Evolutionary conservation across 2,113 vertebrate genomes (phyloP).

Genomic region (Pseudolaguvia tuberculata): DNA sequence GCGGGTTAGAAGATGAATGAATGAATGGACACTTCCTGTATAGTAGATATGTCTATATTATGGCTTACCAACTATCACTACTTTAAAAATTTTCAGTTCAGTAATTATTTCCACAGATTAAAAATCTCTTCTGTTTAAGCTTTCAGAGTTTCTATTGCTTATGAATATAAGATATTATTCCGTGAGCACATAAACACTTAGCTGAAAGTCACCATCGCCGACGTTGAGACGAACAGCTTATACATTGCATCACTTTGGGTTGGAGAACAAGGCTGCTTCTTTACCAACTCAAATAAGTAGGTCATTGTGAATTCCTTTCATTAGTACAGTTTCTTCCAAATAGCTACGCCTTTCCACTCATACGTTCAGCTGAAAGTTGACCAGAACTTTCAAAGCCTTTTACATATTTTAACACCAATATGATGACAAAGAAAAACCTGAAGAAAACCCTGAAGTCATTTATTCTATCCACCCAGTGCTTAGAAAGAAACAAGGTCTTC

Average conservation of each 20-base stretch:
- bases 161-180: background rate
- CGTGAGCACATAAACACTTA: background rate
- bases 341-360: constrained; percentile 64
- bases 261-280: constrained; percentile 63
- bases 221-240: background rate
- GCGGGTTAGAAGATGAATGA: no score
- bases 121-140: background rate
- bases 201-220: background rate
- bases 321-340: constrained; percentile 67
- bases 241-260: constrained; percentile 53
- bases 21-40: no score
- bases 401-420: background rate
- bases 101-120: background rate
- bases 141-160: background rate
- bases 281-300: constrained; percentile 60
- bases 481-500: background rate
- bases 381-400: constrained; percentile 26
- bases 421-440: background rate
- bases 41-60: no score
- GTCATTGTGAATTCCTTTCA: constrained; percentile 69
- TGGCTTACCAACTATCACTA: no score
- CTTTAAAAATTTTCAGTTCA: no score
- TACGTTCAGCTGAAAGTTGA: constrained; percentile 63
- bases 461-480: background rate
- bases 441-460: background rate